A percentile compares a stretch with the other conserved stretches of the same genome.
phyloP scores from a whole-genome alignment of 2,888 invertebrate species.

The Netelia inedita region DNA sequence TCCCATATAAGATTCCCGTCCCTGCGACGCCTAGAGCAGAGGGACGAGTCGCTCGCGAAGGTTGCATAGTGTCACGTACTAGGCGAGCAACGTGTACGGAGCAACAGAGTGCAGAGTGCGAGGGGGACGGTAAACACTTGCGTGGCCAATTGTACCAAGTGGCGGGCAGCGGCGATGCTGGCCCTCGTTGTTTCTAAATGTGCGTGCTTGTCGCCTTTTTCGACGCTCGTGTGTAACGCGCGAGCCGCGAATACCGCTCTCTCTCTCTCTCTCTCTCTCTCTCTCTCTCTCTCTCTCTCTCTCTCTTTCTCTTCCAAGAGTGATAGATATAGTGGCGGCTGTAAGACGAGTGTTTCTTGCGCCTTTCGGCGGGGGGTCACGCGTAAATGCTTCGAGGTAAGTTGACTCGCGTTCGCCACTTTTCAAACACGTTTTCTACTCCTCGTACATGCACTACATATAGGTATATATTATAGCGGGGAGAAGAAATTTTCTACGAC shows the following conservation, averaged over 20 bases:
- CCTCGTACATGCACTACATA: too few relatives aligned
- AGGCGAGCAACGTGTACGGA: slow-evolving; percentile 49
- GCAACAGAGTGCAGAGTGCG: slow-evolving; percentile 65
- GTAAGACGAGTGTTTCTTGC: too few relatives aligned
- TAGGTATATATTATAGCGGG: too few relatives aligned
- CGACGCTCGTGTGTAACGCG: slow-evolving; percentile 49
- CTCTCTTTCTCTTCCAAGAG: too few relatives aligned
- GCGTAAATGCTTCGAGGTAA: too few relatives aligned
- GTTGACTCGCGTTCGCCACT: too few relatives aligned
- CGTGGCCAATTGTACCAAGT: slow-evolving; percentile 83
- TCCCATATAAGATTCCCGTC: slow-evolving; percentile 40
- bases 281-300: too few relatives aligned
- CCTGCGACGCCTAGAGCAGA: slow-evolving; percentile 66
- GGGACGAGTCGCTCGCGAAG: slow-evolving; percentile 72
- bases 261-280: background rate
- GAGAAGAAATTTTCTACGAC: too few relatives aligned
- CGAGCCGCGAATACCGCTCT: background rate
- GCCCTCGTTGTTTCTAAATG: slow-evolving; percentile 75
- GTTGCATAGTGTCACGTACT: slow-evolving; percentile 83
- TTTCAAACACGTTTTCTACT: too few relatives aligned
- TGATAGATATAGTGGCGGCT: too few relatives aligned
- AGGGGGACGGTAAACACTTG: slow-evolving; percentile 84
- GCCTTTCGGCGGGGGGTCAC: too few relatives aligned
- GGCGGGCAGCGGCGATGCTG: slow-evolving; percentile 70
- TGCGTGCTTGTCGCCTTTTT: slow-evolving; percentile 66